phyloP scores from a whole-genome alignment of 2,888 invertebrate genomes.

The Torymus texanus region DNA sequence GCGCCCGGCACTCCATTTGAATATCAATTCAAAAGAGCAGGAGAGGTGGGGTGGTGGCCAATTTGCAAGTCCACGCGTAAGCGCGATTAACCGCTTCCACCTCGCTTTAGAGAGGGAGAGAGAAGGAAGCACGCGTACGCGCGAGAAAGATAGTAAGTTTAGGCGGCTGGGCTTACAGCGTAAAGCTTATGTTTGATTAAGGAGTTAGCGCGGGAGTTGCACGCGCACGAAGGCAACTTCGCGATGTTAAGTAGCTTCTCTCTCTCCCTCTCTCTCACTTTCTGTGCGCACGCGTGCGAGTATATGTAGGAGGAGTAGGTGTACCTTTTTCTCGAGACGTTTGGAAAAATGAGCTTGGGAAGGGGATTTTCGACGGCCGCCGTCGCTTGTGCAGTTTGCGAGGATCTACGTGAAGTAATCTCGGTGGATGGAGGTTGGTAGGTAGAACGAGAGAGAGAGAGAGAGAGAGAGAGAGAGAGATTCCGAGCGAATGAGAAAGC shows the following conservation, averaged over 20 bases:
- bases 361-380: no score
- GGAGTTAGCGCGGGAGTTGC: slow-evolving; percentile 59
- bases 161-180: slow-evolving; percentile 65
- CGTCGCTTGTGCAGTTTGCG: no score
- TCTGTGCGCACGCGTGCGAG: background rate
- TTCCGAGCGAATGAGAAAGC: no score
- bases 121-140: background rate
- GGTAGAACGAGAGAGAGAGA: no score
- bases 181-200: slow-evolving; percentile 68
- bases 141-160: slow-evolving; percentile 58
- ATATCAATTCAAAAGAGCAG: slow-evolving; percentile 49
- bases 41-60: slow-evolving; percentile 42
- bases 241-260: slow-evolving; percentile 56
- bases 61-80: slow-evolving; percentile 66
- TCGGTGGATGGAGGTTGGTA: no score
- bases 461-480: no score
- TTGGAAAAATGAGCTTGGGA: no score
- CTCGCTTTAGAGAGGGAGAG: slow-evolving; percentile 14
- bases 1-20: slow-evolving; percentile 40
- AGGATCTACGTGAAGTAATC: no score
- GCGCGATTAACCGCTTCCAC: slow-evolving; percentile 52
- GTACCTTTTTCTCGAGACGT: no score
- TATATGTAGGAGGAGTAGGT: no score
- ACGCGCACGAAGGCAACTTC: slow-evolving; percentile 54
- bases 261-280: background rate